Evolutionary conservation across 2,113 vertebrate genomes (phyloP).

Genomic region (Panurus biarmicus): DNA sequence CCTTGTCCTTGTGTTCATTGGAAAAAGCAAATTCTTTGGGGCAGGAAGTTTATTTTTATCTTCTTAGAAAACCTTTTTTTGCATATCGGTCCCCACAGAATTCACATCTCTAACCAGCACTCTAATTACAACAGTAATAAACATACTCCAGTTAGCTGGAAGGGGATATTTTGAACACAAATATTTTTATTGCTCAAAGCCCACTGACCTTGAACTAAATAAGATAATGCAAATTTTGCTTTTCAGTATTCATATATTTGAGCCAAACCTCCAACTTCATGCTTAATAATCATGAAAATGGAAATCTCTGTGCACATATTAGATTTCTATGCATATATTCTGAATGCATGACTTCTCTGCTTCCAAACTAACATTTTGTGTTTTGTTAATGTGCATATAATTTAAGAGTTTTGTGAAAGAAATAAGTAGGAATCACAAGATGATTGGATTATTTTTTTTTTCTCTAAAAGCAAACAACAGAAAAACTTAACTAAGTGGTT

Average conservation of each 20-base stretch:
- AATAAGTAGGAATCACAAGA: neutral
- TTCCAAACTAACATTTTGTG: neutral
- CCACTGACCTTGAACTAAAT: conserved; percentile 1
- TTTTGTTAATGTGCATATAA: neutral
- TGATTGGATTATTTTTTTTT: neutral
- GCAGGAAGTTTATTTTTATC: neutral
- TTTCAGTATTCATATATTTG: conserved; percentile 12
- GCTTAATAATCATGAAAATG: conserved; percentile 38
- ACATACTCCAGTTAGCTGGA: neutral
- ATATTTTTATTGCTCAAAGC: neutral
- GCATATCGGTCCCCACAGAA: accelerated
- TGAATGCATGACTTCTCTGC: conserved; percentile 3
- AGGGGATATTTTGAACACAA: neutral
- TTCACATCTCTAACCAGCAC: neutral
- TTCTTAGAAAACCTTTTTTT: neutral
- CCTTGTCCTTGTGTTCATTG: neutral
- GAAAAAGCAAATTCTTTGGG: neutral
- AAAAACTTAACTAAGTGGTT: neutral
- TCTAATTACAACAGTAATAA: neutral
- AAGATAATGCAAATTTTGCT: conserved; percentile 13
- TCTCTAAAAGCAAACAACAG: neutral
- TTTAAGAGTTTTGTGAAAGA: neutral
- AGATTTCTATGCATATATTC: conserved; percentile 27
- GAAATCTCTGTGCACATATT: conserved; percentile 5
- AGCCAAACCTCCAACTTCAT: conserved; percentile 10